phyloP scores from a whole-genome alignment of 2,888 invertebrate species.

The Lithophane socia region DNA sequence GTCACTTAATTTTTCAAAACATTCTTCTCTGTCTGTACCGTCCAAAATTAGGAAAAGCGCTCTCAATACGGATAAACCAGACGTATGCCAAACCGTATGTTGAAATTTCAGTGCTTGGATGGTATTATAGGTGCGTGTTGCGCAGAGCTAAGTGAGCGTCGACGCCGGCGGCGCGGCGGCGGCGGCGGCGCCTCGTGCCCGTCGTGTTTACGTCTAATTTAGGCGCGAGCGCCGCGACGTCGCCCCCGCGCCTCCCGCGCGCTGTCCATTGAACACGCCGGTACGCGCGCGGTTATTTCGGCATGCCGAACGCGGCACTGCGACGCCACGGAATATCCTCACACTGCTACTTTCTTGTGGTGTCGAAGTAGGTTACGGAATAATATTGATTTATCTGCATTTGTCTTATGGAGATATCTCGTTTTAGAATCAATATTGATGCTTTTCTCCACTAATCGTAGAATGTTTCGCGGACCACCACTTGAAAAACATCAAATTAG shows the following conservation, averaged over 20 bases:
- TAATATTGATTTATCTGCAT: conserved; percentile 50
- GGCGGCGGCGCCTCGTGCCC: conserved; percentile 87
- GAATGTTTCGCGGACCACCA: neutral
- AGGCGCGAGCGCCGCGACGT: conserved; percentile 89
- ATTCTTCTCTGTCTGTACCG: neutral
- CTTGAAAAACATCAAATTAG: neutral
- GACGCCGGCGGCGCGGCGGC: conserved; percentile 70
- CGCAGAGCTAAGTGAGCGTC: conserved; percentile 69
- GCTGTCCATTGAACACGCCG: conserved; percentile 87
- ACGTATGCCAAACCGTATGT: conserved; percentile 26
- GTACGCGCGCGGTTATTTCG: conserved; percentile 87
- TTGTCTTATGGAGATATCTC: neutral
- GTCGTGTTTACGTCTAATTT: conserved; percentile 90
- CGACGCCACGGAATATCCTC: conserved; percentile 78
- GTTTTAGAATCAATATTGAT: neutral
- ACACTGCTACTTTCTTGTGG: conserved; percentile 67
- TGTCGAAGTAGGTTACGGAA: conserved; percentile 65
- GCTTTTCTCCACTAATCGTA: neutral
- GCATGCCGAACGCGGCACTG: conserved; percentile 81
- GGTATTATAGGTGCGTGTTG: conserved; percentile 61
- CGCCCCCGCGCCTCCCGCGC: conserved; percentile 81
- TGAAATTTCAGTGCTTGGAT: conserved; percentile 60
- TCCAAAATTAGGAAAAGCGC: conserved; percentile 23
- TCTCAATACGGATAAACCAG: conserved; percentile 19
- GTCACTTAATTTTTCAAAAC: neutral